A percentile compares a stretch with the other conserved stretches of the same genome.
Evolutionary conservation across 2,888 invertebrate species (phyloP).

Genomic region (Pseudococcus viburni): DNA sequence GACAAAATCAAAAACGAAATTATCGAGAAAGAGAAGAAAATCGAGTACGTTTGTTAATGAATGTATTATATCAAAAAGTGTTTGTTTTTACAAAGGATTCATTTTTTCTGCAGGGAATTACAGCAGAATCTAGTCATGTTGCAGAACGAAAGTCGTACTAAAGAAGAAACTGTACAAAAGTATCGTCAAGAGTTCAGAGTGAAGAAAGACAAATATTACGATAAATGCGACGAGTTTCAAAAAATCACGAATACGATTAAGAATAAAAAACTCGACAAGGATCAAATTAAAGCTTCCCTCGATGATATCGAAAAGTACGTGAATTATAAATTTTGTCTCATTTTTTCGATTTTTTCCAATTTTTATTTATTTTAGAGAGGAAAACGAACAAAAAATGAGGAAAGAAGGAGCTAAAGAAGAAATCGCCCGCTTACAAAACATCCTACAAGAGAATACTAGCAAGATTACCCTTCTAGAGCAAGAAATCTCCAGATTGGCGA

Average conservation of each 20-base stretch:
- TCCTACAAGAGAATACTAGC: neutral
- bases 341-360: neutral
- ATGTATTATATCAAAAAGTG: neutral
- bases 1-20: neutral
- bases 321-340: neutral
- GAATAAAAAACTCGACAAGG: neutral
- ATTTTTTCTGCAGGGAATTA: neutral
- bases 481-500: conserved; percentile 3
- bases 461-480: conserved; percentile 38
- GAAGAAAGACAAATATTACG: neutral
- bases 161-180: conserved; percentile 40
- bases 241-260: neutral
- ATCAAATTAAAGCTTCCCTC: conserved; percentile 10
- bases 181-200: neutral
- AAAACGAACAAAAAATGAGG: conserved; percentile 25
- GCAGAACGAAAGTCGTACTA: neutral
- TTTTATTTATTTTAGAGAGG: conserved; percentile 25
- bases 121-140: neutral
- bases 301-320: conserved; percentile 51
- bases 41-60: neutral
- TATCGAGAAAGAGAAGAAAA: neutral
- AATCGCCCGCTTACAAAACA: neutral
- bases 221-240: conserved; percentile 29
- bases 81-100: too few relatives aligned
- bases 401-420: conserved; percentile 57